Percentiles rank a stretch among this genome's conserved stretches.
Conservation (phyloP, 2,113 vertebrate genomes). For the Synodontis membranacea region DNA sequence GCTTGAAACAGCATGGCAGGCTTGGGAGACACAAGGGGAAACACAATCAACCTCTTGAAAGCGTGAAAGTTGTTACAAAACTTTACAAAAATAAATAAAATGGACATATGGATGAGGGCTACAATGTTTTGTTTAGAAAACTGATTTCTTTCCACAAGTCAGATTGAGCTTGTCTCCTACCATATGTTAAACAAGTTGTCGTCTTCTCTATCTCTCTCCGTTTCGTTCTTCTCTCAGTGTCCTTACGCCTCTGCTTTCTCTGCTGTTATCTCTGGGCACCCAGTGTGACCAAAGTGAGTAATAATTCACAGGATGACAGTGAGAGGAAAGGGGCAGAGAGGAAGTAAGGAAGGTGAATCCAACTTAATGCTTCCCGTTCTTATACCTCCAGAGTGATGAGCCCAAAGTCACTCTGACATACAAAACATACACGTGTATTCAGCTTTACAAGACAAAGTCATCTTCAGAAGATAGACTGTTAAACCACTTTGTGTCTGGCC, state of each 20-base stretch:
- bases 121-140: not conserved
- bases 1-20: conserved; percentile 31
- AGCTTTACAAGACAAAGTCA: not conserved
- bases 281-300: conserved; percentile 39
- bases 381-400: not conserved
- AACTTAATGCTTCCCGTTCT: conserved; percentile 30
- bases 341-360: conserved; percentile 22
- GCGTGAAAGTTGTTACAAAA: not conserved
- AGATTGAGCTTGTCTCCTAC: conserved; percentile 5
- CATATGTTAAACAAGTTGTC: not conserved
- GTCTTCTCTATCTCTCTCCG: not conserved
- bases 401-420: not conserved
- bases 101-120: not conserved
- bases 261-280: conserved; percentile 28
- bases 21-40: not conserved
- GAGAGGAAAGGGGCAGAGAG: not conserved
- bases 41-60: not conserved
- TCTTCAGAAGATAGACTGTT: not conserved
- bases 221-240: conserved; percentile 26
- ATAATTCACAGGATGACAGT: conserved; percentile 42
- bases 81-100: too few relatives aligned
- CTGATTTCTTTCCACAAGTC: not conserved
- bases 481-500: not conserved
- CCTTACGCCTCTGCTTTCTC: conserved; percentile 26
- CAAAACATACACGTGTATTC: not conserved